Percentiles rank a stretch among this genome's conserved stretches.
phyloP scores from a whole-genome alignment of 2,797 vertebrate genomes.

The Glyptemys insculpta region DNA sequence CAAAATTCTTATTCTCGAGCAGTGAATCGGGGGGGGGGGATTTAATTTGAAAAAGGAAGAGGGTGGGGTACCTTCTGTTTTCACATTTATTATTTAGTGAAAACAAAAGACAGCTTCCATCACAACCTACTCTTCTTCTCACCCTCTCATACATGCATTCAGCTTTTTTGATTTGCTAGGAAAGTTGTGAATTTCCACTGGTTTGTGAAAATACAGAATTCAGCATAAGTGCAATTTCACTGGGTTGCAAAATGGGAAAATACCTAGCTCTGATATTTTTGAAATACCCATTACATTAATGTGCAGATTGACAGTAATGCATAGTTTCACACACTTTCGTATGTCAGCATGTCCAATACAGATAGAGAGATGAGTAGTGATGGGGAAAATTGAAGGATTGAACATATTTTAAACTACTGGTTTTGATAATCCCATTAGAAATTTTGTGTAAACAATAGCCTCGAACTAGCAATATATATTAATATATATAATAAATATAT shows the following conservation, averaged over 20 bases:
- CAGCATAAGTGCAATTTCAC: background rate
- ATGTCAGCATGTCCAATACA: background rate
- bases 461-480: background rate
- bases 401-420: background rate
- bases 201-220: accelerated
- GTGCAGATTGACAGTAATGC: background rate
- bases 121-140: background rate
- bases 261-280: background rate
- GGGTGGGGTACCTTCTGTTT: background rate
- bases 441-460: background rate
- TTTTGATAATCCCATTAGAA: background rate
- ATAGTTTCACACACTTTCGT: background rate
- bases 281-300: background rate
- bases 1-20: background rate
- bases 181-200: background rate
- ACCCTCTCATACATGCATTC: background rate
- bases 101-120: background rate
- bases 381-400: background rate
- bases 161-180: background rate
- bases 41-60: background rate
- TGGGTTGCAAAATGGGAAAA: background rate
- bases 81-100: background rate
- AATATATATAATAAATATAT: background rate
- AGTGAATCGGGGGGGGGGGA: background rate
- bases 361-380: background rate